These are phyloP conservation scores for Ormyrus rosae DNA, from an alignment of 2,888 invertebrate species.

Conservation along the genomic window DNA sequence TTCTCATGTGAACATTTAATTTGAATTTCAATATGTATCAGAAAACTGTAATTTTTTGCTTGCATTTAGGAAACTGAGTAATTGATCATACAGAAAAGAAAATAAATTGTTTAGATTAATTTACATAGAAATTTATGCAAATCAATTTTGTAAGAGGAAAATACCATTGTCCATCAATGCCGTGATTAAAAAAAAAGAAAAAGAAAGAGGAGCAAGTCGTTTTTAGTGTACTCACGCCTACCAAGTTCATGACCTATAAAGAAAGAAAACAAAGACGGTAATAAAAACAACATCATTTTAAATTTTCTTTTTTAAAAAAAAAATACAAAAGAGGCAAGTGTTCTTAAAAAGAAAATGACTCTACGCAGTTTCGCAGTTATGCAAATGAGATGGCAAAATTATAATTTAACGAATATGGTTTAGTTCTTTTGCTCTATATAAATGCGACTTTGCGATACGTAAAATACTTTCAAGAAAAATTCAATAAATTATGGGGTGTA, in stretches of 20 bases:
- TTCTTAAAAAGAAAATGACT: constrained; percentile 45
- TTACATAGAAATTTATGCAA: background rate
- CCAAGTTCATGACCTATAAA: constrained; percentile 70
- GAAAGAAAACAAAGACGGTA: constrained; percentile 56
- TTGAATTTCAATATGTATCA: too few species aligned
- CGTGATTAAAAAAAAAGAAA: constrained; percentile 42
- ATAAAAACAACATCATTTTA: constrained; percentile 35
- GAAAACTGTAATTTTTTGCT: too few species aligned
- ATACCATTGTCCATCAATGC: constrained; percentile 46
- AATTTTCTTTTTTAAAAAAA: constrained; percentile 44
- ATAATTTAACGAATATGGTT: too few species aligned
- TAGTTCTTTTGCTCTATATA: too few species aligned
- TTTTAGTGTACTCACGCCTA: constrained; percentile 69
- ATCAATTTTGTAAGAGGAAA: background rate
- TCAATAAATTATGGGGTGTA: too few species aligned
- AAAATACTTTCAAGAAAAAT: too few species aligned
- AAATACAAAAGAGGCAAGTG: constrained; percentile 47
- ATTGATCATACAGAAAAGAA: too few species aligned
- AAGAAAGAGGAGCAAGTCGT: constrained; percentile 45
- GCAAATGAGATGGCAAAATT: too few species aligned
- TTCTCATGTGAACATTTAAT: too few species aligned
- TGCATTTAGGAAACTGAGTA: background rate
- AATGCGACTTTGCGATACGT: too few species aligned
- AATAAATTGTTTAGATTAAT: background rate
- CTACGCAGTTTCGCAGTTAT: too few species aligned